Evolutionary conservation across 1,140 invertebrate genomes (phyloP), one percentile per base, ranked within the genome.

Genomic region (Drosophila tsacasi): DNA sequence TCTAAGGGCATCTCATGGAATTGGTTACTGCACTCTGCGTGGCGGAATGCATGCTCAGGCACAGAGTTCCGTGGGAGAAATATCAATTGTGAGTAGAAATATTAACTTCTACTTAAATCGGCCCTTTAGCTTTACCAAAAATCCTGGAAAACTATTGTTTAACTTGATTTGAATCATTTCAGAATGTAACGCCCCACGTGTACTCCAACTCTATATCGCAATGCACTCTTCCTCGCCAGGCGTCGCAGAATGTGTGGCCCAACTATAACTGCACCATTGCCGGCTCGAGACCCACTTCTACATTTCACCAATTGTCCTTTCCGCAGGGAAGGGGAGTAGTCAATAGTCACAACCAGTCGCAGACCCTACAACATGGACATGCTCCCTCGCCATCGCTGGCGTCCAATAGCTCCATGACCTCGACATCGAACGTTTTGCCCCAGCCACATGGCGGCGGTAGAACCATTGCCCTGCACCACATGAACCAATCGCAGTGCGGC

Each of bases 1-100:
- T 83, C 76, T 86, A 84, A 86, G 83, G 74, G 87, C 68, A 83
- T 94, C 79, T 84, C 93, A 82, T 95, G 95, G 82, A 44, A 94
- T 95, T 65, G 95, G 95, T 19, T 96, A 96, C 92, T 96, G 95
- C 90, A 96, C 95, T 27, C 94, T 96, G 69, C 93, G 96, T 19
- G 96, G 95, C 76, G 95, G 95, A 93, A 95, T 95, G 52, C 95
- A 96, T 71, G 92, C 94, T 69, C 93, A 94, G 35, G 82, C 92
- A 8, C 66, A 72, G 19, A 65, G 65, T 76, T 79, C 89, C n/a
- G 63, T 83, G 63, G 77, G 65, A 47, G 71, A 69, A 55, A 66
- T 82, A 54, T 81, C 85, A 59, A 90, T 92, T 66, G 80, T 84
- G 37, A 80, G 90, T 90, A 13, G 0, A 60, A 5, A 4, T 25